These are phyloP conservation scores for Aphis craccivora DNA, from an alignment of 1,140 invertebrate species.

Conservation along the genomic window DNA sequence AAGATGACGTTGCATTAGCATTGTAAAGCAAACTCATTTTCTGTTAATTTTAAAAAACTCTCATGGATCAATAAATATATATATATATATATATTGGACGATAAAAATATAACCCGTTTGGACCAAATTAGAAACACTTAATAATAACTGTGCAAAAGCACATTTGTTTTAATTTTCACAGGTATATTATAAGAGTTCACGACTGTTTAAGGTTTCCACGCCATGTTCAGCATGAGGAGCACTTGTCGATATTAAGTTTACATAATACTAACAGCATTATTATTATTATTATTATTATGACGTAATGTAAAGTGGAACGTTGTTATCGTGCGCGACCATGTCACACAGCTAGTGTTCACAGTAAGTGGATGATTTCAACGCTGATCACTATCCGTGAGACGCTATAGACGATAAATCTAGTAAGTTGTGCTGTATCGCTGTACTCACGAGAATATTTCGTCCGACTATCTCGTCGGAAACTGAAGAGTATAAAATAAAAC, in stretches of 20 bases:
- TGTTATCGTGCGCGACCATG: neutral
- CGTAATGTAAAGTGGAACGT: neutral
- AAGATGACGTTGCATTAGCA: neutral
- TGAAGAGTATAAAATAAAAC: neutral
- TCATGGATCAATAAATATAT: too few relatives aligned
- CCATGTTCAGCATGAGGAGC: neutral
- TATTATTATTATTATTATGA: conserved; percentile 19
- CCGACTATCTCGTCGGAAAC: neutral
- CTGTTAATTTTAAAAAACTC: too few relatives aligned
- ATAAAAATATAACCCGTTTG: too few relatives aligned
- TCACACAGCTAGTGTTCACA: neutral
- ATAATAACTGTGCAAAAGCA: too few relatives aligned
- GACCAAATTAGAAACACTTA: too few relatives aligned
- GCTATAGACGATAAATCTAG: neutral
- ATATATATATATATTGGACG: too few relatives aligned
- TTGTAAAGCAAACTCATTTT: too few relatives aligned
- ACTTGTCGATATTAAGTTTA: neutral
- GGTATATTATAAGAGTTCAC: neutral
- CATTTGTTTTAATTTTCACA: too few relatives aligned
- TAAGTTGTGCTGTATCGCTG: neutral
- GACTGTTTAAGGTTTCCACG: neutral
- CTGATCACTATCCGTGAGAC: neutral
- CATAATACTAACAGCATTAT: neutral
- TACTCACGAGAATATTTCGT: neutral
- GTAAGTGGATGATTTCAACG: neutral